A percentile compares a stretch with the other conserved stretches of the same genome.
phyloP scores from a whole-genome alignment of 2,888 invertebrate species.

The Tetragnatha montana region DNA sequence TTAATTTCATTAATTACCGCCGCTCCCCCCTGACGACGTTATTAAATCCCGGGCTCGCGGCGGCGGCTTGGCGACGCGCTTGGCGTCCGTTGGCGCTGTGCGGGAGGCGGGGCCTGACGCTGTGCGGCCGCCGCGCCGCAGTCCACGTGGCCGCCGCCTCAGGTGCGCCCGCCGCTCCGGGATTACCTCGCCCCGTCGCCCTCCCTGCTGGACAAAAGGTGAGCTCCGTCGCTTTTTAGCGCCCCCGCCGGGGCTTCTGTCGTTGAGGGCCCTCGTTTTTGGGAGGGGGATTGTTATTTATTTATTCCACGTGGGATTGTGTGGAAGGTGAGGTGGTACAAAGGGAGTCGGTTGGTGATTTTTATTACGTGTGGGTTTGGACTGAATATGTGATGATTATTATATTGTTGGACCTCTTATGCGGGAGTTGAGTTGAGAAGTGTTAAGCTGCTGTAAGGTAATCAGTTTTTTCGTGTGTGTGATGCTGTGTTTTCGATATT shows the following conservation, averaged over 20 bases:
- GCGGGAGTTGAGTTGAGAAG: too few relatives aligned
- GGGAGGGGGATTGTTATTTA: neutral
- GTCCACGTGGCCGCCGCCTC: constrained; percentile 50
- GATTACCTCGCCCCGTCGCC: too few relatives aligned
- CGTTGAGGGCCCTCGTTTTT: constrained; percentile 21
- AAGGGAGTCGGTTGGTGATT: too few relatives aligned
- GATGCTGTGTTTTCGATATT: too few relatives aligned
- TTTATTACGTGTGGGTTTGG: too few relatives aligned
- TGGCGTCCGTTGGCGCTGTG: constrained; percentile 53
- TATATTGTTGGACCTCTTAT: too few relatives aligned
- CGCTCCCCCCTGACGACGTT: neutral
- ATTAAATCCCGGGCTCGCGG: constrained; percentile 22
- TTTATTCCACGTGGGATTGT: too few relatives aligned
- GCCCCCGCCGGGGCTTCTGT: constrained; percentile 3
- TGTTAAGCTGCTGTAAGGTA: too few relatives aligned
- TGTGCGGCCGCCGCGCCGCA: neutral
- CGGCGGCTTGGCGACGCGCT: constrained; percentile 35
- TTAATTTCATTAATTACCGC: neutral
- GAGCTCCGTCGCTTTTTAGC: constrained; percentile 42
- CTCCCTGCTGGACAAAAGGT: constrained; percentile 30
- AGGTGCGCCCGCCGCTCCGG: constrained; percentile 54
- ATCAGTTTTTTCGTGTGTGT: too few relatives aligned
- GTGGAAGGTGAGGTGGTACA: too few relatives aligned
- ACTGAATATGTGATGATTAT: too few relatives aligned
- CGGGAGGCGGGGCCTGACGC: constrained; percentile 56